phyloP scores from a whole-genome alignment of 2,113 vertebrate genomes.

The Sclerurus mexicanus region DNA sequence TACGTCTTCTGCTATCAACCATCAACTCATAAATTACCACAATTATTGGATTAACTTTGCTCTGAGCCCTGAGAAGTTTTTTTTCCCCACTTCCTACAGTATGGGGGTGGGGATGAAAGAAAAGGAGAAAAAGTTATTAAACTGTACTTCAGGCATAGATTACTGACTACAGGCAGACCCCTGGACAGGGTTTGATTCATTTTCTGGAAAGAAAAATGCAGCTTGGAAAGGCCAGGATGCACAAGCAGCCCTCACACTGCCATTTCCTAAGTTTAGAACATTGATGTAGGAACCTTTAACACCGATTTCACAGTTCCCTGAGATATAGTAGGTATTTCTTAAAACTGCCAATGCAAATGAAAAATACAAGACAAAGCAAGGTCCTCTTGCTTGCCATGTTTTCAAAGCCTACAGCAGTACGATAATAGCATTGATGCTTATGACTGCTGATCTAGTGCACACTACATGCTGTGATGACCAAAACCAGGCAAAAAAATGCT shows the following conservation, averaged over 20 bases:
- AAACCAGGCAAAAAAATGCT: neutral
- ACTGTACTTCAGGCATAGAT: neutral
- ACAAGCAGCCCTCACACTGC: neutral
- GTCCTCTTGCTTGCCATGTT: neutral
- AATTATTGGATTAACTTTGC: slow-evolving; percentile 22
- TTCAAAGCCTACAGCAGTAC: neutral
- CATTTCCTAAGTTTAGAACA: neutral
- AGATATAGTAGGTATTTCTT: neutral
- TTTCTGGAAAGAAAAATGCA: neutral
- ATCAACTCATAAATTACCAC: slow-evolving; percentile 6
- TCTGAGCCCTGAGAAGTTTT: neutral
- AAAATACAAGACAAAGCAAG: neutral
- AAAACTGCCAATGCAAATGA: neutral
- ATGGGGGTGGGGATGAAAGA: neutral
- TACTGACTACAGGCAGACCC: neutral
- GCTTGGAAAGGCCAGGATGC: neutral
- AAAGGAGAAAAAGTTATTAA: neutral
- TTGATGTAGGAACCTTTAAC: neutral
- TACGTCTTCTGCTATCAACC: neutral
- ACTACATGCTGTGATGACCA: neutral
- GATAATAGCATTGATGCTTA: neutral
- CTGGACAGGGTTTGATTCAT: neutral
- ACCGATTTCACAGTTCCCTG: neutral
- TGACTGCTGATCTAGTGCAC: neutral
- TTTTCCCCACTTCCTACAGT: neutral